Conservation (phyloP, 2,113 vertebrate species). For the Lophotis ruficrista region DNA sequence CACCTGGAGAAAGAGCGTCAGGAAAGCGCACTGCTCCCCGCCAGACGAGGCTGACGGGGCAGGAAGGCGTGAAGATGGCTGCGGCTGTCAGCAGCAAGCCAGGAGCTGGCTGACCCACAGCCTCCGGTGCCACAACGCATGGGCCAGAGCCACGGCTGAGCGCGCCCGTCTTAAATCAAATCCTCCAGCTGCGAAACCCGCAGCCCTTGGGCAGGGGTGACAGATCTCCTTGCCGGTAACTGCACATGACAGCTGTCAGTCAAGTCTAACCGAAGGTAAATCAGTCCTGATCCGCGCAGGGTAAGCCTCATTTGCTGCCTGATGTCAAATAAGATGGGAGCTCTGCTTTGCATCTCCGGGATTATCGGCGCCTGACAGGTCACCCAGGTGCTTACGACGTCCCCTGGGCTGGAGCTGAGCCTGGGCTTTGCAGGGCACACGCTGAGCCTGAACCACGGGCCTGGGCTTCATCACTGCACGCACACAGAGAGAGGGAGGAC, state of each 20-base stretch:
- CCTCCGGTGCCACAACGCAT: rapidly evolving
- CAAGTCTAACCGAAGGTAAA: neutral
- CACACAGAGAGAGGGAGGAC: neutral
- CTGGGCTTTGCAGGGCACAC: neutral
- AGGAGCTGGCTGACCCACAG: neutral
- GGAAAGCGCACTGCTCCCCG: rapidly evolving
- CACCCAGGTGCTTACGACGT: neutral
- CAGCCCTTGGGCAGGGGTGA: neutral
- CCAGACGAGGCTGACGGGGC: neutral
- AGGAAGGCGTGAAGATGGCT: neutral
- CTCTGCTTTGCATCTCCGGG: neutral
- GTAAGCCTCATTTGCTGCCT: neutral
- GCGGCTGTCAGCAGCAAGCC: neutral
- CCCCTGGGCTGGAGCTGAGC: neutral
- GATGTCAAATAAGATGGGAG: neutral
- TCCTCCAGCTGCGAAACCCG: neutral
- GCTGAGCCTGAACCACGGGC: neutral
- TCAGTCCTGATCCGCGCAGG: neutral
- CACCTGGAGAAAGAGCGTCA: neutral
- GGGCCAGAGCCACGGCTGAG: rapidly evolving
- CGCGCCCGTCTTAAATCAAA: rapidly evolving
- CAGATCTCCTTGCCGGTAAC: neutral
- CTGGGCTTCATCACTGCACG: rapidly evolving
- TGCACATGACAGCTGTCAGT: neutral
- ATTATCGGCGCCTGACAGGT: neutral